Evolutionary conservation across 2,888 invertebrate species (phyloP), one percentile per base, ranked within the genome.

Genomic region (Hymenopus coronatus): DNA sequence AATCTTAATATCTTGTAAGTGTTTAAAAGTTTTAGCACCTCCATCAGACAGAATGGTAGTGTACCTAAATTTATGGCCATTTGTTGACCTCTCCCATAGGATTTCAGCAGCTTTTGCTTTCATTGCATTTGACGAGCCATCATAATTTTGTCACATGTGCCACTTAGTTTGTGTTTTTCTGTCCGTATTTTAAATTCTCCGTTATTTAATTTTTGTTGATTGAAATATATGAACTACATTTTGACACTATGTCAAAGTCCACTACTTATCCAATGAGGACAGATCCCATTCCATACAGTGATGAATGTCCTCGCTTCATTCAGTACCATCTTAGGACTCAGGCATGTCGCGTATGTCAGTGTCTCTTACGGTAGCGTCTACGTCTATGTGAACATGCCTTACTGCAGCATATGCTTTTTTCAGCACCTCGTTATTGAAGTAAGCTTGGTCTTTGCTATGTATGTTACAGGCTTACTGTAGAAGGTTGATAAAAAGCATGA

Each of bases 241-340:
- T 89, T 0, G 89, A 89, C 28, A 90, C 33, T 8, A 90, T 81
- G 83, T 90, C 84, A 88, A 86, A 88, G 27, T 90, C 89, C 8
- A 90, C 85, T 30, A 88, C 89, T 40, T 85, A 54, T n/a, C n/a
- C n/a, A n/a, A n/a, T n/a, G n/a, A n/a, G n/a, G n/a, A n/a, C 40
- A 8, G 40, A 40, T 54, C 87, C 89, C 25, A 90, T 46, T 9
- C 89, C 90, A 81, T 84, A 88, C 27, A 88, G 27, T 30, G 89
- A 90, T 40, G 83, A 46, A 82, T 84, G 88, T n/a, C 90, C 90
- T 54, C 88, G 87, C 82, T 88, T 84, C 46, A 82, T 81, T 88
- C 90, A 90, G 85, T 89, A 28, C 89, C 90, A 85, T 90, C 89
- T 86, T 84, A 89, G 27, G 83, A 85, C 25, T 90, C 90, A 84